Evolutionary conservation across 2,797 vertebrate genomes (phyloP).

Genomic region (Kryptolebias ocellatus): DNA sequence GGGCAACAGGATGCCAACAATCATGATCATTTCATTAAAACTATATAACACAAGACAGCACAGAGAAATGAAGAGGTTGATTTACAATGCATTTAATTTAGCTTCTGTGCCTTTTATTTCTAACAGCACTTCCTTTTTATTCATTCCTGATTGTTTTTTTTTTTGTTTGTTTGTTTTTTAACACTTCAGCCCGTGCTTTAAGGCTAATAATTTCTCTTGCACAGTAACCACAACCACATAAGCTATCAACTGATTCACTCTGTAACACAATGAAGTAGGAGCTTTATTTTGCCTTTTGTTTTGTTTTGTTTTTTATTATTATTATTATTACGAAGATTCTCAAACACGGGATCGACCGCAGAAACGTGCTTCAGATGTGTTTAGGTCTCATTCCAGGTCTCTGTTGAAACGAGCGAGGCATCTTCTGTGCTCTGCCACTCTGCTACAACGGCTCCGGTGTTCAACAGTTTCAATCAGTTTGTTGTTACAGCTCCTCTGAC

Average conservation of each 20-base stretch:
- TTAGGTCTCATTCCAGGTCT: background rate
- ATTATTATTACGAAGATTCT: constrained; percentile 17
- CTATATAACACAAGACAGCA: background rate
- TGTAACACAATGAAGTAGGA: constrained; percentile 48
- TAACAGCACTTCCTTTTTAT: constrained; percentile 27
- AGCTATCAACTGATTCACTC: constrained; percentile 62
- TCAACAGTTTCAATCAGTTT: background rate
- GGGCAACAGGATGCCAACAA: constrained; percentile 7
- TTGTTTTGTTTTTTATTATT: too few relatives aligned
- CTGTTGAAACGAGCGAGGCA: constrained; percentile 5
- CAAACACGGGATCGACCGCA: background rate
- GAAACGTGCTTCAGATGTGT: too few relatives aligned
- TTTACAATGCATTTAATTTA: constrained; percentile 36
- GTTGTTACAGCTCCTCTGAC: constrained; percentile 87
- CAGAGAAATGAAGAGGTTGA: constrained; percentile 20
- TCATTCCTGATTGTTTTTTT: constrained; percentile 43
- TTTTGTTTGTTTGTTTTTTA: background rate
- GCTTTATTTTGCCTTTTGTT: constrained; percentile 39
- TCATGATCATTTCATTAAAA: too few relatives aligned
- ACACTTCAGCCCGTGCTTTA: constrained; percentile 27
- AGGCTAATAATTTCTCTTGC: constrained; percentile 64
- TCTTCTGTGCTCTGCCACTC: too few relatives aligned
- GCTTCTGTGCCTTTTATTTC: constrained; percentile 62
- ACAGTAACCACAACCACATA: constrained; percentile 68
- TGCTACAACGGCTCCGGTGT: too few relatives aligned